Conservation (phyloP, 2,113 vertebrate species). For the Sinocyclocheilus anshuiensis region DNA sequence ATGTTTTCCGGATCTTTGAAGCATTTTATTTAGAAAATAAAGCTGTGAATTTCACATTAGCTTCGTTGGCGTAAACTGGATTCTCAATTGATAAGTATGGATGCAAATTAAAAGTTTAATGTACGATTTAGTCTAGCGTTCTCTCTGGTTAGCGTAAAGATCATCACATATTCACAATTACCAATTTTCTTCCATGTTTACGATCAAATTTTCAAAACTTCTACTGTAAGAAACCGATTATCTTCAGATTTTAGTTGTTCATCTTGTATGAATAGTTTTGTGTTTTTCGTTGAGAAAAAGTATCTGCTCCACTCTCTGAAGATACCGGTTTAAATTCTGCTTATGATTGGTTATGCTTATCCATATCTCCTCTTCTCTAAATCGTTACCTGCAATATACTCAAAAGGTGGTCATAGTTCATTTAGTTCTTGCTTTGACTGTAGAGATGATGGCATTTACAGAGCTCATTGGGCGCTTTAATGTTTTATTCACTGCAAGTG, state of each 20-base stretch:
- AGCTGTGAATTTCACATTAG: slow-evolving; percentile 21
- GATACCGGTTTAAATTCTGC: not conserved
- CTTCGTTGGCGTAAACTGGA: not conserved
- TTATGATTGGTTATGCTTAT: not conserved
- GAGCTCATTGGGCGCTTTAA: not conserved
- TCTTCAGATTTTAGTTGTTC: not conserved
- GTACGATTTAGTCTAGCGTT: not conserved
- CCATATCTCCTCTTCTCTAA: not conserved
- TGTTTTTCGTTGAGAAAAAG: not conserved
- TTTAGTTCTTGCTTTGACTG: not conserved
- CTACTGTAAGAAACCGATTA: not conserved
- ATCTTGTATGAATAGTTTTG: not conserved
- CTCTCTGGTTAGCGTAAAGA: not conserved
- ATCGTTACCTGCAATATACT: not conserved
- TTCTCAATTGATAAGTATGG: not conserved
- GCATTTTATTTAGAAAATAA: slow-evolving; percentile 15
- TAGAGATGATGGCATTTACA: slow-evolving; percentile 2
- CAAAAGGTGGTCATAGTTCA: slow-evolving; percentile 10
- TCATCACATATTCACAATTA: not conserved
- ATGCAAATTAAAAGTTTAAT: not conserved
- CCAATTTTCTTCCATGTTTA: not conserved
- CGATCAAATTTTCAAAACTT: not conserved
- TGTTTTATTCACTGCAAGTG: not conserved
- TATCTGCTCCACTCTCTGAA: not conserved
- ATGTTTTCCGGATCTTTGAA: not conserved